Conservation (phyloP, 2,888 invertebrate species). For the Leptura quadrifasciata region DNA sequence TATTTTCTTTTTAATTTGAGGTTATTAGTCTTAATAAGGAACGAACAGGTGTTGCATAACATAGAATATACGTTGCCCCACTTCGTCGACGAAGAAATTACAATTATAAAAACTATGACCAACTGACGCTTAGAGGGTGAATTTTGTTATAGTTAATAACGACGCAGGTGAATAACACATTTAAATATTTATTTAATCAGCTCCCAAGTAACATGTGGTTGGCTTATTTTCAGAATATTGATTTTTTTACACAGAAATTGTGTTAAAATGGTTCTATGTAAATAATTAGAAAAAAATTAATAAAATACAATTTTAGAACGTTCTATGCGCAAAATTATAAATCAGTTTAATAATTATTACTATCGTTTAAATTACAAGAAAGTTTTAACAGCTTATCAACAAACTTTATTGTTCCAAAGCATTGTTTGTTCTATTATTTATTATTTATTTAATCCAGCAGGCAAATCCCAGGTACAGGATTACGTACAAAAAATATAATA, state of each 20-base stretch:
- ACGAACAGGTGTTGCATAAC: constrained; percentile 42
- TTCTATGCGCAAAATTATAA: too few relatives aligned
- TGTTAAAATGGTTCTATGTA: too few relatives aligned
- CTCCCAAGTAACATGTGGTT: constrained; percentile 22
- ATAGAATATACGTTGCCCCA: constrained; percentile 30
- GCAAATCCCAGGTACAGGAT: too few relatives aligned
- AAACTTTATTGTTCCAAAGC: too few relatives aligned
- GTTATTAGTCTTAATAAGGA: constrained; percentile 45
- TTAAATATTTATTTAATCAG: constrained; percentile 37
- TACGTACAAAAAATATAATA: too few relatives aligned
- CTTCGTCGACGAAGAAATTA: constrained; percentile 42
- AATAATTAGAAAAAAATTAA: too few relatives aligned
- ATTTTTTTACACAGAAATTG: background rate
- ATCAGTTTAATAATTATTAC: too few relatives aligned
- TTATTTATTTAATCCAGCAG: too few relatives aligned
- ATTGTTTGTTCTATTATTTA: too few relatives aligned
- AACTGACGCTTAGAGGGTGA: constrained; percentile 59
- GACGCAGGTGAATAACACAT: constrained; percentile 54
- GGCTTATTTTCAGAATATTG: constrained; percentile 15
- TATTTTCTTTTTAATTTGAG: constrained; percentile 27
- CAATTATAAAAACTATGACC: constrained; percentile 54
- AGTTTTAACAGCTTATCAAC: too few relatives aligned
- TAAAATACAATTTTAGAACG: too few relatives aligned
- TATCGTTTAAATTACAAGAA: too few relatives aligned
- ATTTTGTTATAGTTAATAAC: constrained; percentile 55